Evolutionary conservation across 2,797 vertebrate species (phyloP).

Genomic region (Poecilia wingei): DNA sequence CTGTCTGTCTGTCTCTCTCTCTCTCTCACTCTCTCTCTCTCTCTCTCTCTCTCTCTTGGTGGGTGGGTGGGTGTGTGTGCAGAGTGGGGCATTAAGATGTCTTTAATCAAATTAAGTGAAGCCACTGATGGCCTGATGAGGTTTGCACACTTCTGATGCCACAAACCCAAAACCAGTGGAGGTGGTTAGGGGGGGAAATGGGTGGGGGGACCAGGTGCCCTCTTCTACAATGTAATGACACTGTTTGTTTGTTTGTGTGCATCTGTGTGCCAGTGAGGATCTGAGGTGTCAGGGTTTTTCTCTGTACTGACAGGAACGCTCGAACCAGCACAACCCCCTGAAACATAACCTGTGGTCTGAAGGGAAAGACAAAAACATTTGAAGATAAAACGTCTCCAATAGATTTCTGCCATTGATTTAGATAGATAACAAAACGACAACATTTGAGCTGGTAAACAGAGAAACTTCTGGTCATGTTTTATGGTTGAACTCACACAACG

Average conservation of each 20-base stretch:
- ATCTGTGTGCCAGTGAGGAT: constrained; percentile 22
- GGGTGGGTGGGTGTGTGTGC: not conserved
- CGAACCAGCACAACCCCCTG: constrained; percentile 27
- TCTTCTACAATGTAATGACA: constrained; percentile 71
- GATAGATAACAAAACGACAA: not conserved
- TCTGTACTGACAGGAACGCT: constrained; percentile 57
- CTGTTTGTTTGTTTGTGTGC: constrained; percentile 2
- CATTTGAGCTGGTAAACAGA: not conserved
- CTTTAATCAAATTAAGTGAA: constrained; percentile 73
- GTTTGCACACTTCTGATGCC: constrained; percentile 65
- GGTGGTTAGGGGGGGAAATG: not conserved
- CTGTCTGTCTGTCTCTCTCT: not conserved
- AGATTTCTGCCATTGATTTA: not conserved
- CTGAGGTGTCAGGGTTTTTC: constrained; percentile 69
- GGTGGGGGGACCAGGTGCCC: constrained; percentile 70
- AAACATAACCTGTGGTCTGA: constrained; percentile 3
- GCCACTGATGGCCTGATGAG: constrained; percentile 74
- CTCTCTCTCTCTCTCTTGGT: not conserved
- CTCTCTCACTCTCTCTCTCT: not conserved
- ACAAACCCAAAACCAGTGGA: constrained; percentile 47
- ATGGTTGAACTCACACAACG: not conserved
- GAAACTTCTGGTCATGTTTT: not conserved
- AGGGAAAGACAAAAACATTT: not conserved
- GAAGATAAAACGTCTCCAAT: not conserved
- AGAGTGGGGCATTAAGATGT: constrained; percentile 69